These are phyloP conservation scores for Drosophila prostipennis DNA, from an alignment of 2,888 invertebrate genomes.

Conservation along the genomic window DNA sequence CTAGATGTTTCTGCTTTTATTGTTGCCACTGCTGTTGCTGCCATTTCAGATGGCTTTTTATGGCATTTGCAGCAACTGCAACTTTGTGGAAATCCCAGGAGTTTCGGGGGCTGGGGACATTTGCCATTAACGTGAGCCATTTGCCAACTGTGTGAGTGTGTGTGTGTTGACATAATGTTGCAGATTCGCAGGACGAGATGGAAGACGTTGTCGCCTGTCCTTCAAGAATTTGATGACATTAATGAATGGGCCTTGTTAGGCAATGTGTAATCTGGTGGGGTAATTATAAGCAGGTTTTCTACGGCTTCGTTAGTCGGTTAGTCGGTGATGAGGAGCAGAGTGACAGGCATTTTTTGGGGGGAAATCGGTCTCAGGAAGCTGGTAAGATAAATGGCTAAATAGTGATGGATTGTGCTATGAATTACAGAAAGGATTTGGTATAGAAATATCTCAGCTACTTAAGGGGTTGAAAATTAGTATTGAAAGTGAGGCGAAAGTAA, in stretches of 20 bases:
- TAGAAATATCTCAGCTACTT: no score
- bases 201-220: conserved; percentile 54
- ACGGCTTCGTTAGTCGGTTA: conserved; percentile 35
- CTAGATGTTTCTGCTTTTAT: conserved; percentile 31
- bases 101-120: neutral
- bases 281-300: conserved; percentile 69
- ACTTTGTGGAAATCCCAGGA: conserved; percentile 47
- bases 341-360: conserved; percentile 2
- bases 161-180: conserved; percentile 75
- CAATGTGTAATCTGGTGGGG: conserved; percentile 75
- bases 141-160: conserved; percentile 56
- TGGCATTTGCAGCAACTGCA: conserved; percentile 75
- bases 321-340: conserved; percentile 19
- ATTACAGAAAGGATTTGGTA: neutral
- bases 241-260: conserved; percentile 78
- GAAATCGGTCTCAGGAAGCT: neutral
- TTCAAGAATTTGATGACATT: conserved; percentile 69
- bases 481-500: neutral
- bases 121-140: conserved; percentile 65
- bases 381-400: conserved; percentile 28
- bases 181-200: conserved; percentile 57
- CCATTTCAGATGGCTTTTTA: conserved; percentile 57
- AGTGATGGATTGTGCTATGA: conserved; percentile 30
- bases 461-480: neutral
- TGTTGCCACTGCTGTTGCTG: conserved; percentile 44